These are phyloP conservation scores for Cryptosula pallasiana DNA, from an alignment of 2,888 invertebrate genomes.

Conservation along the genomic window DNA sequence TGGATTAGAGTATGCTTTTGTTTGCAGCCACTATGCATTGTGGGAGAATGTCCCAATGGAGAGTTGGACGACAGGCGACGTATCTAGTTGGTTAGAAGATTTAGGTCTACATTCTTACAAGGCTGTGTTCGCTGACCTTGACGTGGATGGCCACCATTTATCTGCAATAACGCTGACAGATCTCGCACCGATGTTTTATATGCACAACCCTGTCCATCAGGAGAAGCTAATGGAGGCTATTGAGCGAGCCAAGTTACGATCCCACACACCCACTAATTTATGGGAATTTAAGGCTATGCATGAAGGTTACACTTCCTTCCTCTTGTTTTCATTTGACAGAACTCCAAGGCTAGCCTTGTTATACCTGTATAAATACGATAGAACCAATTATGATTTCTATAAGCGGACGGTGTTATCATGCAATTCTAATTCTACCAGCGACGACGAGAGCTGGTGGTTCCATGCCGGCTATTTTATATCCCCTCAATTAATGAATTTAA, in stretches of 20 bases:
- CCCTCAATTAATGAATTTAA: conserved; percentile 37
- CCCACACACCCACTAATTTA: conserved; percentile 36
- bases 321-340: conserved; percentile 39
- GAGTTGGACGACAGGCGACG: conserved; percentile 38
- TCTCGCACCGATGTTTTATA: conserved; percentile 32
- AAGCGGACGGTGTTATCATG: not conserved
- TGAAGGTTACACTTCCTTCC: conserved; percentile 37
- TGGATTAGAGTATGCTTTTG: not conserved
- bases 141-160: conserved; percentile 38
- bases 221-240: conserved; percentile 35
- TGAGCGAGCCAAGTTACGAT: conserved; percentile 31
- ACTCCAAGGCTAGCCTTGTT: conserved; percentile 36
- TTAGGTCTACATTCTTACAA: conserved; percentile 36
- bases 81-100: conserved; percentile 36
- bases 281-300: conserved; percentile 44
- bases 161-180: conserved; percentile 33
- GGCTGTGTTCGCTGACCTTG: conserved; percentile 30
- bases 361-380: conserved; percentile 37
- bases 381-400: conserved; percentile 24
- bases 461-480: conserved; percentile 27
- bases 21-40: conserved; percentile 32
- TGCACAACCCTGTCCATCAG: conserved; percentile 35
- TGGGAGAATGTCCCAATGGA: conserved; percentile 36
- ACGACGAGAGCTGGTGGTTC: not conserved
- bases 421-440: not conserved